Percentiles rank a stretch among this genome's conserved stretches.
phyloP scores from a whole-genome alignment of 2,797 vertebrate genomes.

The Tarsius wallacei region DNA sequence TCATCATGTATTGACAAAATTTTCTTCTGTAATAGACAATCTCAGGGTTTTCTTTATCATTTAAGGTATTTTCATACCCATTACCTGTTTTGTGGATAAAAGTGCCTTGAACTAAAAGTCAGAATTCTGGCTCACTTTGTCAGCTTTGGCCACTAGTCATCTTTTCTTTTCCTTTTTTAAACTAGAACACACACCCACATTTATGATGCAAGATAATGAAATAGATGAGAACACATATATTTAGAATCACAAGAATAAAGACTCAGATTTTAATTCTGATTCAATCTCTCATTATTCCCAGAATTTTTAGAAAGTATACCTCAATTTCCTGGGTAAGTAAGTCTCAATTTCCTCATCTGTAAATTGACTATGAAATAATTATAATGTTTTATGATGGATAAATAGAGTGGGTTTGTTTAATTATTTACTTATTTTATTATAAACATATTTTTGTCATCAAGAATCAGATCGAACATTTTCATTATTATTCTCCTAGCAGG shows the following conservation, averaged over 20 bases:
- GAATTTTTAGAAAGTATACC: not conserved
- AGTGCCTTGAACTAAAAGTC: not conserved
- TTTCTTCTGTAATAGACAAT: not conserved
- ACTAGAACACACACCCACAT: not conserved
- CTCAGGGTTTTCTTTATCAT: not conserved
- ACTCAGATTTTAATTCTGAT: conserved; percentile 61
- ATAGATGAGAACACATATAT: not conserved
- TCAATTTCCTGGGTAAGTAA: not conserved
- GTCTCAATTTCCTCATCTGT: not conserved
- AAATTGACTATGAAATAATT: conserved; percentile 17
- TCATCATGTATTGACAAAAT: not conserved
- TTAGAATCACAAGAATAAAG: not conserved
- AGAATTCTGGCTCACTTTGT: not conserved
- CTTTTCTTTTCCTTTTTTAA: not conserved
- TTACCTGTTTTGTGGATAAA: not conserved
- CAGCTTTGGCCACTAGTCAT: not conserved
- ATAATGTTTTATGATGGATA: not conserved
- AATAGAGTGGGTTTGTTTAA: not conserved
- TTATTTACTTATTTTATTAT: not conserved
- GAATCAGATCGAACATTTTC: not conserved
- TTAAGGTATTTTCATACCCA: not conserved
- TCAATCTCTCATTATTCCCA: not conserved
- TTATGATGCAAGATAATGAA: not conserved
- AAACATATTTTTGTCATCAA: not conserved
- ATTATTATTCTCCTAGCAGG: not conserved